Evolutionary conservation across 2,888 invertebrate species (phyloP).

Genomic region (Zygothrica quintamaculata): DNA sequence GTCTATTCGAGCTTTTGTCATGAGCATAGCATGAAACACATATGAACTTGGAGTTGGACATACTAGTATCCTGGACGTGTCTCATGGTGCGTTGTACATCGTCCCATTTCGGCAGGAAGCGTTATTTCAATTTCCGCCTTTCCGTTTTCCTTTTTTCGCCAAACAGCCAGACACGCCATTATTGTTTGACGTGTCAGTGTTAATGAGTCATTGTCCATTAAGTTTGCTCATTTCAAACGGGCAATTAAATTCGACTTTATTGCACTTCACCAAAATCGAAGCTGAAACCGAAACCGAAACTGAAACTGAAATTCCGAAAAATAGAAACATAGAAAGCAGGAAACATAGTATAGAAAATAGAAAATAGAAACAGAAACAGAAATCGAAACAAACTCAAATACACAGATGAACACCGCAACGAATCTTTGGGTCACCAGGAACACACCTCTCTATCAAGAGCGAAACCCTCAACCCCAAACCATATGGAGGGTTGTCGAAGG

Average conservation of each 20-base stretch:
- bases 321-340: background rate
- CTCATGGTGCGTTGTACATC: constrained; percentile 32
- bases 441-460: constrained; percentile 21
- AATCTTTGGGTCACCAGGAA: constrained; percentile 41
- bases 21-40: constrained; percentile 36
- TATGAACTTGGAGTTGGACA: constrained; percentile 29
- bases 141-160: constrained; percentile 55
- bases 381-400: constrained; percentile 16
- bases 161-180: constrained; percentile 70
- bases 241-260: constrained; percentile 82
- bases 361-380: constrained; percentile 6
- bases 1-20: constrained; percentile 55
- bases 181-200: constrained; percentile 81
- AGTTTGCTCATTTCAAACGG: constrained; percentile 78
- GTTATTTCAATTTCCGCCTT: constrained; percentile 80
- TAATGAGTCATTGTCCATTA: constrained; percentile 83
- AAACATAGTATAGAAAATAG: background rate
- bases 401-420: constrained; percentile 60
- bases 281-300: constrained; percentile 28
- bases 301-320: background rate
- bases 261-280: constrained; percentile 66
- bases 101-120: constrained; percentile 70
- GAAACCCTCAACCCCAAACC: background rate
- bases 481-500: constrained; percentile 8
- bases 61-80: constrained; percentile 40